Evolutionary conservation across 2,888 invertebrate species (phyloP).

Genomic region (Bellardia bayeri): DNA sequence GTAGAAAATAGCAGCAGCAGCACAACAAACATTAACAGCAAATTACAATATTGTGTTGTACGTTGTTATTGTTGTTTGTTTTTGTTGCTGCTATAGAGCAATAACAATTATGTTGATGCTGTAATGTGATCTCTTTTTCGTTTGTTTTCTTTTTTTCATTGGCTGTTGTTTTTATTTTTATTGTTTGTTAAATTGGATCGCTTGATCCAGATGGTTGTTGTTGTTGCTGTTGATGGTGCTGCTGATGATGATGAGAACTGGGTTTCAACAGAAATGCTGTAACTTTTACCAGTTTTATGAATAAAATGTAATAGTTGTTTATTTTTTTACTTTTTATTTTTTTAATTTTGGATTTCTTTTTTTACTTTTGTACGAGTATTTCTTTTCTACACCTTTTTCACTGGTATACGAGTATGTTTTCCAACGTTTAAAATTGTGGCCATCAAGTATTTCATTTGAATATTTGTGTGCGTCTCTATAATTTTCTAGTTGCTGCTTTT

Average conservation of each 20-base stretch:
- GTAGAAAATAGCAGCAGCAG: slow-evolving; percentile 1
- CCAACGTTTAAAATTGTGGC: slow-evolving; percentile 21
- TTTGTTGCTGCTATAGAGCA: slow-evolving; percentile 36
- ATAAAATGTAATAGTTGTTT: slow-evolving; percentile 54
- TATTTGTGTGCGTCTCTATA: slow-evolving; percentile 34
- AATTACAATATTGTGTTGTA: slow-evolving; percentile 8
- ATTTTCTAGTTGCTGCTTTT: slow-evolving; percentile 57
- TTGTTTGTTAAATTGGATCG: slow-evolving; percentile 58
- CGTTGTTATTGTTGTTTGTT: background rate
- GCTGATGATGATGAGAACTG: slow-evolving; percentile 41
- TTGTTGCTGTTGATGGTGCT: background rate
- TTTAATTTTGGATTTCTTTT: slow-evolving; percentile 26
- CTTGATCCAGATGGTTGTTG: slow-evolving; percentile 51
- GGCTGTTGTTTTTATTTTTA: slow-evolving; percentile 10
- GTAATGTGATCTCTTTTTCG: slow-evolving; percentile 56
- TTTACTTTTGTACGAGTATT: background rate
- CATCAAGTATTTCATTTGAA: slow-evolving; percentile 39
- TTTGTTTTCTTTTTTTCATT: slow-evolving; percentile 5
- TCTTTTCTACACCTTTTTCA: slow-evolving; percentile 6
- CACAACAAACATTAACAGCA: background rate
- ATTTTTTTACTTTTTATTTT: slow-evolving; percentile 33
- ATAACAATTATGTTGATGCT: slow-evolving; percentile 69
- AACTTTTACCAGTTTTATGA: slow-evolving; percentile 52
- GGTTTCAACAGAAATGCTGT: slow-evolving; percentile 47
- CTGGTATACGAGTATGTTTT: background rate